Conservation (phyloP, 2,113 vertebrate genomes). For the Edolisoma coerulescens region DNA sequence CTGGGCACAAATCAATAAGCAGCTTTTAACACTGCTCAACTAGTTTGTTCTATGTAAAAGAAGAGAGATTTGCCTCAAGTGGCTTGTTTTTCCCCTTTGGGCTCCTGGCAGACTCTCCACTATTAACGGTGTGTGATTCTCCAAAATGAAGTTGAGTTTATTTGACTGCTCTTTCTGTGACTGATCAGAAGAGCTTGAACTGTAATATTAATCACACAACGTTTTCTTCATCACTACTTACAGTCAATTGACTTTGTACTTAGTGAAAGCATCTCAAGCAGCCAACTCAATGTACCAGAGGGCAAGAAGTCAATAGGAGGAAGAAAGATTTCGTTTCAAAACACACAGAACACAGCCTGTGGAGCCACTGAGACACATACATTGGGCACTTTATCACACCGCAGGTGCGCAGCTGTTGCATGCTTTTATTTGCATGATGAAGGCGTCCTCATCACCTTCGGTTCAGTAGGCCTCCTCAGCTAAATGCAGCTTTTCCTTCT, state of each 20-base stretch:
- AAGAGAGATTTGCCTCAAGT: slow-evolving; percentile 64
- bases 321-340: slow-evolving; percentile 61
- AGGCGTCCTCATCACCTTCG: not conserved
- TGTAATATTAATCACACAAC: slow-evolving; percentile 68
- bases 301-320: slow-evolving; percentile 62
- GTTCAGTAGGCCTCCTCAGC: not conserved
- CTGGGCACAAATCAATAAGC: slow-evolving; percentile 77
- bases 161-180: slow-evolving; percentile 62
- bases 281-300: slow-evolving; percentile 49
- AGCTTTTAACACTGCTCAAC: slow-evolving; percentile 78
- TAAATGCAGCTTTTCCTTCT: not conserved
- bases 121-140: slow-evolving; percentile 56
- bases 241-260: slow-evolving; percentile 74
- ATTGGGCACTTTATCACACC: not conserved
- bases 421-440: not conserved
- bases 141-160: slow-evolving; percentile 50
- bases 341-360: not conserved
- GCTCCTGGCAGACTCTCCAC: slow-evolving; percentile 43
- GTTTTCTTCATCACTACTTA: slow-evolving; percentile 67
- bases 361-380: not conserved
- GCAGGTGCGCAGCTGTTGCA: accelerated
- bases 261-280: slow-evolving; percentile 58
- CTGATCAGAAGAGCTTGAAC: slow-evolving; percentile 68
- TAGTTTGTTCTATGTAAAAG: slow-evolving; percentile 67
- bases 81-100: slow-evolving; percentile 51